phyloP scores from a whole-genome alignment of 2,113 vertebrate species.

The Otis tarda region DNA sequence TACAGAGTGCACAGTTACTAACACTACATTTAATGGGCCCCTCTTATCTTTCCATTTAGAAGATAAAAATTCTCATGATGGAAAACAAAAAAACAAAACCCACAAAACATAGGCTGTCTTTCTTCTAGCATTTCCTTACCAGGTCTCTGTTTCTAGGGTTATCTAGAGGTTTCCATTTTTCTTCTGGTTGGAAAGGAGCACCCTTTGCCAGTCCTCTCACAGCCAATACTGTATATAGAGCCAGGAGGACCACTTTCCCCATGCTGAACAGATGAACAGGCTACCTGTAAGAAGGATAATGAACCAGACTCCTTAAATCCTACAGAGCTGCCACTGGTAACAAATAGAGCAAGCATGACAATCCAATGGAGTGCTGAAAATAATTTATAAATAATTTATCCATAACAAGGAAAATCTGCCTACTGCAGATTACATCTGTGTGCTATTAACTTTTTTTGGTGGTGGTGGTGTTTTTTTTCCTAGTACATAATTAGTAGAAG shows the following conservation, averaged over 20 bases:
- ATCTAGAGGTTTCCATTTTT: slow-evolving; percentile 74
- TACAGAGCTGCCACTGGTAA: not conserved
- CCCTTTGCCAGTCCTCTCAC: slow-evolving; percentile 8
- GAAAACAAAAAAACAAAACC: not conserved
- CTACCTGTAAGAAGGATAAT: not conserved
- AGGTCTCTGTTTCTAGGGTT: slow-evolving; percentile 75
- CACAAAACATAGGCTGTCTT: not conserved
- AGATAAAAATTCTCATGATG: not conserved
- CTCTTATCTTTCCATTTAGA: not conserved
- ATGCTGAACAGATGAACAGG: not conserved
- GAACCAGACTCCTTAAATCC: not conserved
- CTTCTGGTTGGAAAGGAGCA: slow-evolving; percentile 48
- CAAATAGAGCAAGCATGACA: not conserved
- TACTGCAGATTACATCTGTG: not conserved
- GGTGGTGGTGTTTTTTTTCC: not conserved
- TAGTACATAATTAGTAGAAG: not conserved
- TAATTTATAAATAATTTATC: not conserved
- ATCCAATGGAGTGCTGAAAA: not conserved
- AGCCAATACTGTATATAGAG: slow-evolving; percentile 22
- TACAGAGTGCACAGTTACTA: not conserved
- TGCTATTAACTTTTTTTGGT: not conserved
- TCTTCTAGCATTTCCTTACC: slow-evolving; percentile 62
- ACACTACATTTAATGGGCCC: not conserved
- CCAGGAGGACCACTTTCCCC: slow-evolving; percentile 57
- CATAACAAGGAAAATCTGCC: not conserved